Conservation (phyloP, 2,113 vertebrate species). For the Brienomyrus brachyistius region DNA sequence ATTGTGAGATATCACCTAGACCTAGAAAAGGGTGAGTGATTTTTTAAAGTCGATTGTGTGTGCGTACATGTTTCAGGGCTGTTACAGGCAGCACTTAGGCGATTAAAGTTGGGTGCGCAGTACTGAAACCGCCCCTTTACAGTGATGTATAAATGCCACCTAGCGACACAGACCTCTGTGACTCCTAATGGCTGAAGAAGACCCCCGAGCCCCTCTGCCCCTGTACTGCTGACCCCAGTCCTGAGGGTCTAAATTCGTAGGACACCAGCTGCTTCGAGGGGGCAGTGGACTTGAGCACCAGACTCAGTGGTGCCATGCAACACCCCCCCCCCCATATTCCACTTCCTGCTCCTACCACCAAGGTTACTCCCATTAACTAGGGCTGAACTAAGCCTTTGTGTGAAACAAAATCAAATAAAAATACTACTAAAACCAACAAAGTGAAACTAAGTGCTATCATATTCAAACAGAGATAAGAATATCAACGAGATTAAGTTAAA, state of each 20-base stretch:
- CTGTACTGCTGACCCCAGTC: neutral
- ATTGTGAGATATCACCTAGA: neutral
- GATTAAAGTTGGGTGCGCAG: neutral
- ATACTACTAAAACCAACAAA: neutral
- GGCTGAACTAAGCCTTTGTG: neutral
- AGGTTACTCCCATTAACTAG: neutral
- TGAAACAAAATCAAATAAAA: neutral
- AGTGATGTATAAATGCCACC: neutral
- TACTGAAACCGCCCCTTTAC: neutral
- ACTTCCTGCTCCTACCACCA: too few species aligned
- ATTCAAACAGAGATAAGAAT: neutral
- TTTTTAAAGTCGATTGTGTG: neutral
- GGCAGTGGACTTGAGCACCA: neutral
- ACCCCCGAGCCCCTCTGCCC: neutral
- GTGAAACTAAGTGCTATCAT: neutral
- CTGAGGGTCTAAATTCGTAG: constrained; percentile 8
- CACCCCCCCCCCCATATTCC: too few species aligned
- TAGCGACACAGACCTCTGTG: neutral
- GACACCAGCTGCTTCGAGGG: neutral
- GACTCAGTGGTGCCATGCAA: neutral
- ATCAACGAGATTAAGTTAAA: neutral
- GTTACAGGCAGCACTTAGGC: neutral
- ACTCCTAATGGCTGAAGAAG: neutral
- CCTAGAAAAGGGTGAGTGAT: neutral
- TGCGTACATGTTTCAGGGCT: neutral